phyloP scores from a whole-genome alignment of 2,113 vertebrate genomes.

The Cheilinus undulatus region DNA sequence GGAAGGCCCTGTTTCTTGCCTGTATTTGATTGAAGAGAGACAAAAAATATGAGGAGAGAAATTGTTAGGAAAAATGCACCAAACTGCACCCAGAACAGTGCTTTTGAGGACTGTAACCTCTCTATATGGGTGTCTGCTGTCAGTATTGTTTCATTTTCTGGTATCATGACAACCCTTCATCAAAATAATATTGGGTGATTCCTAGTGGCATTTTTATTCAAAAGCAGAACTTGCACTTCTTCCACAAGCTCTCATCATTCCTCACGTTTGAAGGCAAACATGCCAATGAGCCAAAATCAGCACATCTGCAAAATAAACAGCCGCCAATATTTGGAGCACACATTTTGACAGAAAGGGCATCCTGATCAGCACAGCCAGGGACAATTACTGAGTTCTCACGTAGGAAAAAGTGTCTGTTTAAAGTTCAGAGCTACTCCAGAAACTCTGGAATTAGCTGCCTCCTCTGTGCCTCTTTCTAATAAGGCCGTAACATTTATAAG shows the following conservation, averaged over 20 bases:
- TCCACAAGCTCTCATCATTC: not conserved
- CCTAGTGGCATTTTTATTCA: not conserved
- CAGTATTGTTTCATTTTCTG: too few species aligned
- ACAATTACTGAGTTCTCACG: slow-evolving; percentile 31
- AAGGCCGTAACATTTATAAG: not conserved
- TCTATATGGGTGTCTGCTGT: too few species aligned
- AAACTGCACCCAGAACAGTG: too few species aligned
- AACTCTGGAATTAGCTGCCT: slow-evolving; percentile 23
- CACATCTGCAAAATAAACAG: slow-evolving; percentile 19
- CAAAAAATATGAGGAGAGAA: too few species aligned
- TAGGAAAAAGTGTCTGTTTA: slow-evolving; percentile 3
- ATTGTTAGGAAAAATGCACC: too few species aligned
- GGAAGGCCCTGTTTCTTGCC: too few species aligned
- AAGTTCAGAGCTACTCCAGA: slow-evolving; percentile 27
- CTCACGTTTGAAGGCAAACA: slow-evolving; percentile 4
- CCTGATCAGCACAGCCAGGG: slow-evolving; percentile 16
- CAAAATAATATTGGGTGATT: too few species aligned
- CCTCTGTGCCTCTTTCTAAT: not conserved
- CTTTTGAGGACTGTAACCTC: too few species aligned
- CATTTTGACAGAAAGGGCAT: slow-evolving; percentile 39
- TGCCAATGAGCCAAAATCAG: slow-evolving; percentile 12
- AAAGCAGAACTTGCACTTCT: not conserved
- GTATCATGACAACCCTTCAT: too few species aligned
- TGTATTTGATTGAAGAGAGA: too few species aligned
- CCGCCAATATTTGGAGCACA: slow-evolving; percentile 15